These are phyloP conservation scores for Tholera decimalis DNA, from an alignment of 2,888 invertebrate genomes.

Conservation along the genomic window DNA sequence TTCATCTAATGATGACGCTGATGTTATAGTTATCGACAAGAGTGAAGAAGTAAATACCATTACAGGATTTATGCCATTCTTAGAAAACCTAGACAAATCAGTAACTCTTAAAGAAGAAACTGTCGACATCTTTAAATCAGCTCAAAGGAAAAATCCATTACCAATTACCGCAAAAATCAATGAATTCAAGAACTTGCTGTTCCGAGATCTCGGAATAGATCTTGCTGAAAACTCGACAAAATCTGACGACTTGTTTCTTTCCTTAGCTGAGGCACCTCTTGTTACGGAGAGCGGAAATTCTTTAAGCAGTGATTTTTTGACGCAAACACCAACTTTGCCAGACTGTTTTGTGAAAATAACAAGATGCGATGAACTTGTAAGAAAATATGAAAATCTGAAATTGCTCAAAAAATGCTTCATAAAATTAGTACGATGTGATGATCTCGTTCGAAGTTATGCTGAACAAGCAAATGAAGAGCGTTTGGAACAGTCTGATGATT, in stretches of 20 bases:
- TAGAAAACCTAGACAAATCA: slow-evolving; percentile 1
- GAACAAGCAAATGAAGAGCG: slow-evolving; percentile 1
- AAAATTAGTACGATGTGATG: slow-evolving; percentile 75
- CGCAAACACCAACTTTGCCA: slow-evolving; percentile 19
- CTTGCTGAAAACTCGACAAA: slow-evolving; percentile 18
- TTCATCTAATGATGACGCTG: slow-evolving; percentile 74
- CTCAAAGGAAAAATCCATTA: not conserved
- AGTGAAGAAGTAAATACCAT: slow-evolving; percentile 21
- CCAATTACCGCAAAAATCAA: slow-evolving; percentile 62
- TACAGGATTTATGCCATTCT: slow-evolving; percentile 18
- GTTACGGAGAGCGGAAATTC: slow-evolving; percentile 1
- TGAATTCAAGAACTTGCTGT: slow-evolving; percentile 70
- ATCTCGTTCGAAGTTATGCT: slow-evolving; percentile 15
- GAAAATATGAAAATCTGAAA: slow-evolving; percentile 67
- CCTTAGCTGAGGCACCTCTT: slow-evolving; percentile 18
- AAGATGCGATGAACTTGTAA: slow-evolving; percentile 76
- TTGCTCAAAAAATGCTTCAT: slow-evolving; percentile 71
- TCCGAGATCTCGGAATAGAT: slow-evolving; percentile 73
- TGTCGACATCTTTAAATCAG: not conserved
- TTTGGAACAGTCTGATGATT: slow-evolving; percentile 21
- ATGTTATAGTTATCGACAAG: not conserved
- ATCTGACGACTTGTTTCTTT: slow-evolving; percentile 16
- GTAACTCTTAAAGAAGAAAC: not conserved
- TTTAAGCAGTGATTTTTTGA: not conserved
- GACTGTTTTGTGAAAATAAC: slow-evolving; percentile 72